Base-by-base conservation (phyloP, 2,797 vertebrate genomes). In the Staurois parvus region DNA sequence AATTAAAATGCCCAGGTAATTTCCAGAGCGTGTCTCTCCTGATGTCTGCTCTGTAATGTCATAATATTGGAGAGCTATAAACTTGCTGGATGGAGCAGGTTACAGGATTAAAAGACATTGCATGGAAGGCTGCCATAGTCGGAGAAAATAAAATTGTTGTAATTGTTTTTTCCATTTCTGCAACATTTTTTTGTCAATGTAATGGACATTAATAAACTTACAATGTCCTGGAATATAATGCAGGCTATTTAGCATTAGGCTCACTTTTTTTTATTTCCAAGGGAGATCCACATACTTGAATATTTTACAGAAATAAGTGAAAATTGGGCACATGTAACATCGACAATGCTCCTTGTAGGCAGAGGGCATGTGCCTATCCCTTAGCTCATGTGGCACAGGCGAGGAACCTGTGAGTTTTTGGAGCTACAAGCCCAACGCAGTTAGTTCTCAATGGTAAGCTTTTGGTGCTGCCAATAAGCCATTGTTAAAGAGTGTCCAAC, bases 1-100 rank as follows among this genome's bases (percentile, higher is more conserved):
- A 99, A 92, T 92, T 94, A 29, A 96, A 97, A 87, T 99, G 98
- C 87, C 96, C 93, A 95, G 94, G 94, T 95, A 95, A 94, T 83
- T 89, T 83, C 81, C 69, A 30, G 12, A 74, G 48, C 40, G 67
- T 42, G 29, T 12, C 69, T 45, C 29, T 45, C 67, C 62, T 75
- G 80, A 70, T 37, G 70, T 30, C 3, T 40, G 34, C 26, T 67
- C 42, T 74, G 32, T 77, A n/a, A 30, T 29, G 29, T 70, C 3
- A 40, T 30, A 4, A 40, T 30, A 17, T 59, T 70, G 76, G 45
- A 69, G 19, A 26, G 11, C 28, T 24, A 75, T 79, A 83, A 70
- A 73, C 62, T 74, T 42, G 15, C 76, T 62, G 62, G 21, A 37
- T 81, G 42, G 59, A 81, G 26, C 56, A 45, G 42, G n/a, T 68